A percentile compares a stretch with the other conserved stretches of the same genome.
These are phyloP conservation scores for Schizothorax lantsangensis DNA, from an alignment of 2,797 vertebrate species.

Conservation along the genomic window DNA sequence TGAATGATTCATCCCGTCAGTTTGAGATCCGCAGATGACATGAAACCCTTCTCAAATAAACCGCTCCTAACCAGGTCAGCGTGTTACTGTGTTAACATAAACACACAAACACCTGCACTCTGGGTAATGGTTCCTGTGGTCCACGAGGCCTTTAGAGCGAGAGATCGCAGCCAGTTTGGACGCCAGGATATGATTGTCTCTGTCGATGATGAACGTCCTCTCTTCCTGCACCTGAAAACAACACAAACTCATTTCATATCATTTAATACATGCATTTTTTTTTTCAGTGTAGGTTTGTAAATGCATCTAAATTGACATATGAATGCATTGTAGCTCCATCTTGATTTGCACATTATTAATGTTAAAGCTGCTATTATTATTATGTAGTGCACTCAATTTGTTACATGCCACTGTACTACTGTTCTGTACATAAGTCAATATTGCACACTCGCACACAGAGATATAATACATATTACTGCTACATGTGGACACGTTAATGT, in stretches of 20 bases:
- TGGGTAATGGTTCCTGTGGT: conserved; percentile 76
- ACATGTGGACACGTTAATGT: no score
- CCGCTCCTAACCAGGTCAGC: not conserved
- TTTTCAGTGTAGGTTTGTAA: not conserved
- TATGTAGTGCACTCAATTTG: no score
- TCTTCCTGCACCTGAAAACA: conserved; percentile 74
- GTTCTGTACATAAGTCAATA: no score
- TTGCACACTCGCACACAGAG: no score
- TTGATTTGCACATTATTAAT: no score
- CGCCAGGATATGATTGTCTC: conserved; percentile 74
- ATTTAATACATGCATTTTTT: not conserved
- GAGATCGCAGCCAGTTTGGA: conserved; percentile 73
- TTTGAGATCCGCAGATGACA: conserved; percentile 5
- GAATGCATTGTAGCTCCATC: not conserved
- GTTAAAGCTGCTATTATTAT: no score
- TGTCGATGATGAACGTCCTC: conserved; percentile 68
- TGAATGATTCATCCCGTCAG: conserved; percentile 58
- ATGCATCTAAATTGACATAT: not conserved
- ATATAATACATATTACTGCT: no score
- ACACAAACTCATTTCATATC: not conserved
- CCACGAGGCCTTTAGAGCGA: conserved; percentile 73
- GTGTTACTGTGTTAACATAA: not conserved
- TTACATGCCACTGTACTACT: no score
- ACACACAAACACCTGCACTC: conserved; percentile 70
- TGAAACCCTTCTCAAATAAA: conserved; percentile 25